Evolutionary conservation across 2,888 invertebrate genomes (phyloP).

Genomic region (Miltochrista miniata): DNA sequence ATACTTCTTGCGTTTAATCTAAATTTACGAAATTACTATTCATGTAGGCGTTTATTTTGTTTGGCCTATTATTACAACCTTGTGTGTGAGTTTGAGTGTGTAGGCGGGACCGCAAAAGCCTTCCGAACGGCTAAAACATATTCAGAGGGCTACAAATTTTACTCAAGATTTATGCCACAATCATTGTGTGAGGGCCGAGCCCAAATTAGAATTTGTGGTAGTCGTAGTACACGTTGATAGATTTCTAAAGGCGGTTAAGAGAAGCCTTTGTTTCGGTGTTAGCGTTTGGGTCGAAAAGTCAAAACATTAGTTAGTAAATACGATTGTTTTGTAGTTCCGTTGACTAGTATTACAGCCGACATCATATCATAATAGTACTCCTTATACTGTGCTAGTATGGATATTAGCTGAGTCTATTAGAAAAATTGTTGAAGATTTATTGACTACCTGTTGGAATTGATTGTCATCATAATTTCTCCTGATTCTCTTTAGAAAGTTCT

Average conservation of each 20-base stretch:
- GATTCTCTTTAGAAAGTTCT: too few relatives aligned
- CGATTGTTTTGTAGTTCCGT: too few relatives aligned
- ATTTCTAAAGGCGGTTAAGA: neutral
- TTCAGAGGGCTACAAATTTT: neutral
- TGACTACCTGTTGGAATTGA: too few relatives aligned
- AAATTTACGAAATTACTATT: slow-evolving; percentile 36
- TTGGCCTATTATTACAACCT: slow-evolving; percentile 20
- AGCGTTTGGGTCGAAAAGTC: too few relatives aligned
- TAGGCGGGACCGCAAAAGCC: slow-evolving; percentile 23
- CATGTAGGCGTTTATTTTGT: slow-evolving; percentile 24
- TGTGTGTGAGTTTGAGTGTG: slow-evolving; percentile 19
- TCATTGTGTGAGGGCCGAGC: neutral
- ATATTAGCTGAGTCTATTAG: too few relatives aligned
- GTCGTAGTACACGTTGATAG: neutral
- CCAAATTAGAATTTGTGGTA: neutral
- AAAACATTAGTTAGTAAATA: too few relatives aligned
- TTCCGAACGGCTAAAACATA: slow-evolving; percentile 5
- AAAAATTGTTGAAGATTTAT: too few relatives aligned
- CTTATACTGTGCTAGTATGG: too few relatives aligned
- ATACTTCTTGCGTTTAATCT: slow-evolving; percentile 52
- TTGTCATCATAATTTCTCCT: too few relatives aligned
- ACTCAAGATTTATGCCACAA: neutral
- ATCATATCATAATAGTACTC: too few relatives aligned
- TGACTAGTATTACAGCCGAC: too few relatives aligned
- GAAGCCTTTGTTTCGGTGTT: neutral